These are phyloP conservation scores for Idaea straminata DNA, from an alignment of 2,888 invertebrate genomes.

Conservation along the genomic window DNA sequence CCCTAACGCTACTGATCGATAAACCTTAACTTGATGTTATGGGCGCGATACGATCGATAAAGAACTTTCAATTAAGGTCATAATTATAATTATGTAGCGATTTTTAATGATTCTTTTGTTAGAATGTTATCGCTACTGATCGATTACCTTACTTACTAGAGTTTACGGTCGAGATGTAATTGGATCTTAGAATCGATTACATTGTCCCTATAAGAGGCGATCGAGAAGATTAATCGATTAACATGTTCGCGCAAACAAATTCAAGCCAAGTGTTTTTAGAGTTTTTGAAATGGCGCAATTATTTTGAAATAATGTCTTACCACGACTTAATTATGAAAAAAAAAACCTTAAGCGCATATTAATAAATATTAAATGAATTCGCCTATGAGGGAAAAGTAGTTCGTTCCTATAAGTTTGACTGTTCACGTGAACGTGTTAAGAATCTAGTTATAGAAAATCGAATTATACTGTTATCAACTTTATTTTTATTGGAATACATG, in stretches of 20 bases:
- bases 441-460: neutral
- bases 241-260: too few relatives aligned
- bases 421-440: too few relatives aligned
- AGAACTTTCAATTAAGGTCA: neutral
- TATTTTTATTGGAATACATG: too few relatives aligned
- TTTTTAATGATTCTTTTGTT: neutral
- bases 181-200: neutral
- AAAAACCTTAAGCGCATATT: too few relatives aligned
- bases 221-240: slow-evolving; percentile 8
- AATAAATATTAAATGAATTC: too few relatives aligned
- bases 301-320: too few relatives aligned
- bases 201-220: slow-evolving; percentile 4
- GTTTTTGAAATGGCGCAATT: too few relatives aligned
- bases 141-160: neutral
- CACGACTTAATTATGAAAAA: too few relatives aligned
- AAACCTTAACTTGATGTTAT: slow-evolving; percentile 32
- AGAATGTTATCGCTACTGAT: neutral
- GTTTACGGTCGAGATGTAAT: neutral
- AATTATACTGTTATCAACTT: too few relatives aligned
- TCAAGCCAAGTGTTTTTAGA: too few relatives aligned
- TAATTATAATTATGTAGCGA: neutral
- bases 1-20: slow-evolving; percentile 91
- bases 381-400: too few relatives aligned
- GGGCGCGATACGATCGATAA: neutral
- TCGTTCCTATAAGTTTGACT: too few relatives aligned